Percentiles rank a stretch among this genome's conserved stretches.
phyloP scores from a whole-genome alignment of 2,797 vertebrate species.

The Nasua narica region DNA sequence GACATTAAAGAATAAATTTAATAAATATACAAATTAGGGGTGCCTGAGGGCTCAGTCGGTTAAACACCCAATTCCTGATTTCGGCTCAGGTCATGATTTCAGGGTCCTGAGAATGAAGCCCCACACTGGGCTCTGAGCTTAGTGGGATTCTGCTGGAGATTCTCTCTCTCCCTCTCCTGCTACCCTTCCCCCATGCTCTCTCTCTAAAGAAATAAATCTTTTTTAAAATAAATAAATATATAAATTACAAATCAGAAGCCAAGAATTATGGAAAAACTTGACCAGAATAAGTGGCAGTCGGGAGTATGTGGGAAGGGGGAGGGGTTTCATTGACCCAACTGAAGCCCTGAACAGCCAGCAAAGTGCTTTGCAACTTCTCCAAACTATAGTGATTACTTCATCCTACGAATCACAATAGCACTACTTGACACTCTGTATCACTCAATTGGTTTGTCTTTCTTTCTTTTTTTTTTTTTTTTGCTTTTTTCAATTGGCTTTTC shows the following conservation, averaged over 20 bases:
- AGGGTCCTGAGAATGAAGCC: not conserved
- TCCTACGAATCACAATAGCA: not conserved
- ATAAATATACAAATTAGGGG: no score
- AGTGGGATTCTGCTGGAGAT: no score
- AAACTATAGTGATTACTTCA: not conserved
- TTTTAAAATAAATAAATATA: not conserved
- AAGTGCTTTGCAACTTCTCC: not conserved
- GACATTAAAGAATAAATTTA: no score
- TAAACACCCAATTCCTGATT: no score
- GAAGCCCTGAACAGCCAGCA: not conserved
- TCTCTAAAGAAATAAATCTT: no score
- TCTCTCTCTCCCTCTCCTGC: no score
- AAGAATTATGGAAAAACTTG: not conserved
- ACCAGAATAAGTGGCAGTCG: not conserved
- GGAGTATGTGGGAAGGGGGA: not conserved
- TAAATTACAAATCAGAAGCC: not conserved
- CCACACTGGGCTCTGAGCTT: no score
- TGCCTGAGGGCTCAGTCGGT: no score
- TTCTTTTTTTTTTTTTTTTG: no score
- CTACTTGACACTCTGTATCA: not conserved
- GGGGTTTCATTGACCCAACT: not conserved
- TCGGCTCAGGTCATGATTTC: no score
- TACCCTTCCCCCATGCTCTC: no score
- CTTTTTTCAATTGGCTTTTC: not conserved
- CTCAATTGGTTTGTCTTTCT: not conserved